Percentiles rank a stretch among this genome's conserved stretches.
Conservation (phyloP, 2,113 vertebrate genomes). For the Ameiurus melas region DNA sequence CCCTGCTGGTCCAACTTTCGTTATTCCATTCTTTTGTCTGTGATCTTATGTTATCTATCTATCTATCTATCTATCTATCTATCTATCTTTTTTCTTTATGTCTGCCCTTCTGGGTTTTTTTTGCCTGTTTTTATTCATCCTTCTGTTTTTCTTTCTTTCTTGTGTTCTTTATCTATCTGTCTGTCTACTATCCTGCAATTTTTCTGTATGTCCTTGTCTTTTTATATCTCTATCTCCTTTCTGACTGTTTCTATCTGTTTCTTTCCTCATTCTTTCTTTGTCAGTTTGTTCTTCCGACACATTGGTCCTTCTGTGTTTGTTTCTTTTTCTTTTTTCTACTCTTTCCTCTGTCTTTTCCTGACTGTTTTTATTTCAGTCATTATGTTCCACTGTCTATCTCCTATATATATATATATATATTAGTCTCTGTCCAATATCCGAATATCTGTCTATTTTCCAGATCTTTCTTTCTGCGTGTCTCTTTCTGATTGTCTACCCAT, state of each 20-base stretch:
- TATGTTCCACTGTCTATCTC: background rate
- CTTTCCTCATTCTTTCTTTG: background rate
- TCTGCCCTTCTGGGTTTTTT: too few relatives aligned
- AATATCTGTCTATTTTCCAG: background rate
- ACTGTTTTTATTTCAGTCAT: background rate
- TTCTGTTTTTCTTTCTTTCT: background rate
- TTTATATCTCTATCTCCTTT: background rate
- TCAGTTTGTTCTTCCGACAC: constrained; percentile 4
- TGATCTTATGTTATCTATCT: background rate
- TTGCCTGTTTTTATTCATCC: too few relatives aligned
- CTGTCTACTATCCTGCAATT: background rate
- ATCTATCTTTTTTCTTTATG: background rate
- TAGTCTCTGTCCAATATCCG: background rate
- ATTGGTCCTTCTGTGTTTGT: background rate
- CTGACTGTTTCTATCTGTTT: background rate
- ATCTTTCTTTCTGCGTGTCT: background rate
- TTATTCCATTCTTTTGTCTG: background rate
- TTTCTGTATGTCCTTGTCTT: background rate
- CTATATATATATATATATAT: background rate
- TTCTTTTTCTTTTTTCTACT: background rate
- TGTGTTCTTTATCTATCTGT: background rate
- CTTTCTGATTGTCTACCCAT: background rate
- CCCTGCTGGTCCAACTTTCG: background rate
- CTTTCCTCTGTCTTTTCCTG: constrained; percentile 45
- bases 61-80: background rate